Conservation (phyloP, 2,888 invertebrate species). For the Camptogramma bilineatum region DNA sequence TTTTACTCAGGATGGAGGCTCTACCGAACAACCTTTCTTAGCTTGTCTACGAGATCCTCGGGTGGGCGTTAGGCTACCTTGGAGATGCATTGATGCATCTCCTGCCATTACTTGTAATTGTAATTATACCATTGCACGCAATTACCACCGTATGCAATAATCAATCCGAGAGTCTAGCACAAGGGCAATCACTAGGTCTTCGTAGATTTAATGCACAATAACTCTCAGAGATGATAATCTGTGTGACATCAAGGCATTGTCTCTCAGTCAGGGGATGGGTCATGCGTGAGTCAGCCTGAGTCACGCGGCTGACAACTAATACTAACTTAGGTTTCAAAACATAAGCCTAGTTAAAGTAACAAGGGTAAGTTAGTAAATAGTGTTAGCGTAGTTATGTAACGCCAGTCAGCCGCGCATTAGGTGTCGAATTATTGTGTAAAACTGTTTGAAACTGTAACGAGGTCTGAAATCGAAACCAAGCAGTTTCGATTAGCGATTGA, state of each 20-base stretch:
- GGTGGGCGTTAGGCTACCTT: background rate
- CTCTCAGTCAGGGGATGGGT: background rate
- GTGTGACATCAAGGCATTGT: slow-evolving; percentile 27
- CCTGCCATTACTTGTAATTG: background rate
- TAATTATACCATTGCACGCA: slow-evolving; percentile 3
- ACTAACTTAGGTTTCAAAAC: slow-evolving; percentile 23
- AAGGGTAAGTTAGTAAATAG: slow-evolving; percentile 32
- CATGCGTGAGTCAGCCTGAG: slow-evolving; percentile 10
- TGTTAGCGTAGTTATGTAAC: slow-evolving; percentile 20
- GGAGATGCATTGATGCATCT: slow-evolving; percentile 2
- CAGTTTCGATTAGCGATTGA: background rate
- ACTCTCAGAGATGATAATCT: slow-evolving; percentile 6
- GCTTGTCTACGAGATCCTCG: background rate
- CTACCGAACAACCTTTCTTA: background rate
- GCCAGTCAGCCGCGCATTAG: slow-evolving; percentile 18
- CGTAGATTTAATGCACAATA: slow-evolving; percentile 19
- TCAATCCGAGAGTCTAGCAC: slow-evolving; percentile 8
- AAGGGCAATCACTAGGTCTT: slow-evolving; percentile 9
- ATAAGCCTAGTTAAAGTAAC: slow-evolving; percentile 21
- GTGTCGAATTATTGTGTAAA: slow-evolving; percentile 6
- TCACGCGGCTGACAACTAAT: background rate
- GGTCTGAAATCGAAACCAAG: background rate
- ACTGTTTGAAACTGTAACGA: background rate
- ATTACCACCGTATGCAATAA: background rate
- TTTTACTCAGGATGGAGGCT: background rate